Conservation (phyloP, 1,140 invertebrate genomes). For the Meloidogyne chitwoodi region DNA sequence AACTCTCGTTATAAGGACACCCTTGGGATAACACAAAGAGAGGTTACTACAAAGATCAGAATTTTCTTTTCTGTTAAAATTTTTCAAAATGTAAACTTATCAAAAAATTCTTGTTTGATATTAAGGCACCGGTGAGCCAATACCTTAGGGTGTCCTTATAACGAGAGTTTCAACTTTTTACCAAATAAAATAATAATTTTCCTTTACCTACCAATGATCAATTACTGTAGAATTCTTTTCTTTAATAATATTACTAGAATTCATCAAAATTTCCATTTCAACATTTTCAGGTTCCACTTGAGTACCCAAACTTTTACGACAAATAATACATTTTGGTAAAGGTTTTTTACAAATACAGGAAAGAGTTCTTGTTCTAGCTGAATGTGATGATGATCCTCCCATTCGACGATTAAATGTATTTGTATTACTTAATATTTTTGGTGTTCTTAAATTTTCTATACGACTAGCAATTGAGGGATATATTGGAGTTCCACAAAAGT, state of each 20-base stretch:
- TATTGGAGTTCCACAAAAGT: conserved; percentile 41
- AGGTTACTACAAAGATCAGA: too few relatives aligned
- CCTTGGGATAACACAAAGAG: too few relatives aligned
- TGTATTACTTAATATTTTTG: not conserved
- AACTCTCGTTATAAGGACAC: too few relatives aligned
- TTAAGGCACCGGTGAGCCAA: too few relatives aligned
- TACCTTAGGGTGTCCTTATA: too few relatives aligned
- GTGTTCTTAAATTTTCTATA: conserved; percentile 28
- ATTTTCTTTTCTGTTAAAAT: too few relatives aligned
- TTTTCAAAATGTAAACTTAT: too few relatives aligned
- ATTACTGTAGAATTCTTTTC: conserved; percentile 21
- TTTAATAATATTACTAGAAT: not conserved
- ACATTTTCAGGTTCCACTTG: conserved; percentile 12
- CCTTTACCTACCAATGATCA: conserved; percentile 47
- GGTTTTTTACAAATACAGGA: conserved; percentile 24
- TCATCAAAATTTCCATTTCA: not conserved
- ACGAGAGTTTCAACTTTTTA: too few relatives aligned
- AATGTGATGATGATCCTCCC: not conserved
- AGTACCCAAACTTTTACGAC: conserved; percentile 29
- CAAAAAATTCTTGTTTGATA: too few relatives aligned
- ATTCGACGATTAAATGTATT: not conserved
- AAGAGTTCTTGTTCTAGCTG: conserved; percentile 22
- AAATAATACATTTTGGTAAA: conserved; percentile 37
- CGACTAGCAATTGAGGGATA: conserved; percentile 36
- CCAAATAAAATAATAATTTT: conserved; percentile 5